Conservation (phyloP, 2,113 vertebrate species). For the Oncorhynchus gorbuscha region DNA sequence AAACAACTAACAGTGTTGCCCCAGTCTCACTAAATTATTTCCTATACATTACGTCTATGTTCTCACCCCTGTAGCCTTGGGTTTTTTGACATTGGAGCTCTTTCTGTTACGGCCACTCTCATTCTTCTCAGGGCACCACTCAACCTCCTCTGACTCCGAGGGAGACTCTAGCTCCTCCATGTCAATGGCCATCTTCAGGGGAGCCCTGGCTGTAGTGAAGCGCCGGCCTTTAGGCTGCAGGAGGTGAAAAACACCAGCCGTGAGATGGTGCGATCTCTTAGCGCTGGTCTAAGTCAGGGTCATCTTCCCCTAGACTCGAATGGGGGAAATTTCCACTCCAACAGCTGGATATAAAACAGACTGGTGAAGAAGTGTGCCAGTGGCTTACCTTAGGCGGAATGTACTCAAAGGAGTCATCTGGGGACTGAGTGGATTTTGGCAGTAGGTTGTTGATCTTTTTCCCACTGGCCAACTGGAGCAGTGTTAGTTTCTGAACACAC, state of each 20-base stretch:
- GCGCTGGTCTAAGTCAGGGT: background rate
- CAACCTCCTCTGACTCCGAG: slow-evolving; percentile 63
- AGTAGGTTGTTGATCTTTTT: slow-evolving; percentile 68
- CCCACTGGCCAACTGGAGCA: slow-evolving; percentile 78
- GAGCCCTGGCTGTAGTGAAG: slow-evolving; percentile 75
- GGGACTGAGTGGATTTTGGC: slow-evolving; percentile 31
- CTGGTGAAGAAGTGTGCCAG: background rate
- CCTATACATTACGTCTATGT: too few species aligned
- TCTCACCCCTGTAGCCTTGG: slow-evolving; percentile 70
- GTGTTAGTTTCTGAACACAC: slow-evolving; percentile 77
- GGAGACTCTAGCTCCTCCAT: slow-evolving; percentile 78
- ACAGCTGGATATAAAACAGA: too few species aligned
- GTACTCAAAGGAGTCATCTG: slow-evolving; percentile 86
- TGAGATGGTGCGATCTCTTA: background rate
- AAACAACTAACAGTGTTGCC: too few species aligned
- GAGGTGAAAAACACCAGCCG: background rate
- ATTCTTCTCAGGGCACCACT: slow-evolving; percentile 79
- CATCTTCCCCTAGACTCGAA: background rate
- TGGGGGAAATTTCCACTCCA: too few species aligned
- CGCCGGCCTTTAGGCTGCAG: slow-evolving; percentile 78
- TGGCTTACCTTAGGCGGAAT: slow-evolving; percentile 83
- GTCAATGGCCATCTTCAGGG: slow-evolving; percentile 40
- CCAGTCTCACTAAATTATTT: too few species aligned
- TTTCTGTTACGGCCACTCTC: slow-evolving; percentile 34
- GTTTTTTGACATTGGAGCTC: slow-evolving; percentile 61